These are phyloP conservation scores for Drosophila melanica DNA, from an alignment of 1,140 invertebrate species.

Conservation along the genomic window DNA sequence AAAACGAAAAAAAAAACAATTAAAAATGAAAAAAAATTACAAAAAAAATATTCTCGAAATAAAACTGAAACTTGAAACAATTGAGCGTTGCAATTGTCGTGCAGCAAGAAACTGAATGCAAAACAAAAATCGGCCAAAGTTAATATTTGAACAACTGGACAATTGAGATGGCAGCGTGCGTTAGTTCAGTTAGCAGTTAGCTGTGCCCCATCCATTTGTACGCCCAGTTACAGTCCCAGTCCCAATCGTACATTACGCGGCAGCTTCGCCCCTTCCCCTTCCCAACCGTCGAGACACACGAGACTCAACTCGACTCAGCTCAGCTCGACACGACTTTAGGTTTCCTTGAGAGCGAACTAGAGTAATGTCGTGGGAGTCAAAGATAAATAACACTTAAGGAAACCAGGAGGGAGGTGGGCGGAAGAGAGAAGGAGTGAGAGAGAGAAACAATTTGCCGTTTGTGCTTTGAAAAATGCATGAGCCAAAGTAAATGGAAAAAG, in stretches of 20 bases:
- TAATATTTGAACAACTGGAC: conserved; percentile 78
- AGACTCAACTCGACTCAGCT: conserved; percentile 34
- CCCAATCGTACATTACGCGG: conserved; percentile 66
- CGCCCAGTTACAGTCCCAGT: conserved; percentile 15
- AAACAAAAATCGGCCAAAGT: conserved; percentile 58
- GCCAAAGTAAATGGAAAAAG: conserved; percentile 82
- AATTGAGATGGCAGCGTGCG: conserved; percentile 54
- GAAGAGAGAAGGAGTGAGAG: conserved; percentile 6
- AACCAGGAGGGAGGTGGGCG: conserved; percentile 31
- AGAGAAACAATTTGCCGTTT: conserved; percentile 81
- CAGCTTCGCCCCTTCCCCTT: conserved; percentile 16
- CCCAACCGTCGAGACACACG: conserved; percentile 12
- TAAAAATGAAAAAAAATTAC: not conserved
- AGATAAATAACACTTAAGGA: conserved; percentile 81
- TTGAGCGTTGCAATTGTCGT: conserved; percentile 39
- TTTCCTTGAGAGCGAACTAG: conserved; percentile 58
- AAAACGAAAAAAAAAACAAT: no score
- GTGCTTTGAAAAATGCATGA: conserved; percentile 82
- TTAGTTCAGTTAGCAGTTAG: conserved; percentile 7
- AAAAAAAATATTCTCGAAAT: not conserved
- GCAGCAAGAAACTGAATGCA: conserved; percentile 29
- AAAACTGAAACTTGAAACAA: conserved; percentile 50
- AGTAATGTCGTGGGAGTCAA: conserved; percentile 79
- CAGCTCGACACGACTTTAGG: conserved; percentile 6
- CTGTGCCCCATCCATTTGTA: not conserved